Evolutionary conservation across 2,797 vertebrate genomes (phyloP), one percentile per base, ranked within the genome.

Genomic region (Onychomys leucogaster): DNA sequence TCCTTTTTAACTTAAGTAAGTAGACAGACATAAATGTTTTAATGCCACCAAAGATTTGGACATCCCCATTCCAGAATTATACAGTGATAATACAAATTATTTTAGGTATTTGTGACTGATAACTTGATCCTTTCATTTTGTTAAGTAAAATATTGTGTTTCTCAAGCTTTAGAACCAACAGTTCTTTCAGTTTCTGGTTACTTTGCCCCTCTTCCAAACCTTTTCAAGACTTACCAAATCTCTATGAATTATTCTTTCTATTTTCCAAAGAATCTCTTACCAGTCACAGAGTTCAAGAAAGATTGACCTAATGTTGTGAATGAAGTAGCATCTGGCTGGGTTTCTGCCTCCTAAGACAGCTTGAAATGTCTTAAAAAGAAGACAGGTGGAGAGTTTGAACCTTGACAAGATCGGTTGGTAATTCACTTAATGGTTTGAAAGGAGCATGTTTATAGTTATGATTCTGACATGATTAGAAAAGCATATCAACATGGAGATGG

Each of bases 391-490:
- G 25, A 93, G 78, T 57, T 94, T 86, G 71, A 91, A 89, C 59
- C 25, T 57, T 69, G 29, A 2, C 87, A 37, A 96, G 96, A 97
- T 95, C 88, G 75, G 34, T 67, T 90, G 85, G 71, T 78, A 94
- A 97, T 97, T 94, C 86, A 91, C 71, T 96, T 94, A 95, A 94
- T 96, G 81, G 77, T 71, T 93, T 37, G 82, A 76, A 92, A 91
- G 34, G n/a, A 90, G 9, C 9, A 14, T 96, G 90, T 96, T 97
- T 97, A 88, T 93, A 94, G 84, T 93, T 67, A 81, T 63, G 63
- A 84, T 21, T 89, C 93, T 96, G 91, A 80, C 92, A 77, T 65
- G 93, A 75, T 69, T 94, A 69, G 21, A 94, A 78, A 95, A 92
- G 37, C 16, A 89, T 59, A 94, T 92, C 92, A 77, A 94, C 87